A percentile compares a stretch with the other conserved stretches of the same genome.
phyloP scores from a whole-genome alignment of 2,113 vertebrate species.

The Muscicapa adusta region DNA sequence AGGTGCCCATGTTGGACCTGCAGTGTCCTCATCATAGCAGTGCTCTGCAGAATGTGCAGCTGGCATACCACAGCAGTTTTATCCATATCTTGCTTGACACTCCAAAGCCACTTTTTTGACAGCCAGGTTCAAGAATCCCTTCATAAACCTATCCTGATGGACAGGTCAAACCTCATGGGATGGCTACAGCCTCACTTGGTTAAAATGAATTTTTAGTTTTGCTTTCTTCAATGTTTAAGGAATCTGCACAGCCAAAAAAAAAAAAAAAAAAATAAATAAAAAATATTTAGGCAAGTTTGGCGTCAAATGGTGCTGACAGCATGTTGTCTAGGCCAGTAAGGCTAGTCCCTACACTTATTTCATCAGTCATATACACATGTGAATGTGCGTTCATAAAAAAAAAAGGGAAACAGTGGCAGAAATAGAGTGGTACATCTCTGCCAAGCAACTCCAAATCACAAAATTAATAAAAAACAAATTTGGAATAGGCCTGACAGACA shows the following conservation, averaged over 20 bases:
- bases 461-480: neutral
- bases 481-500: neutral
- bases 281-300: neutral
- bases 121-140: neutral
- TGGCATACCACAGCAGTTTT: neutral
- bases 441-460: neutral
- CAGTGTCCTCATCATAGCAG: neutral
- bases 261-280: neutral
- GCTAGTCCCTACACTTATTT: neutral
- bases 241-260: neutral
- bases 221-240: neutral
- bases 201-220: neutral
- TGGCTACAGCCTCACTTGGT: neutral
- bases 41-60: neutral
- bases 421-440: neutral
- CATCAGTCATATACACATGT: rapidly evolving
- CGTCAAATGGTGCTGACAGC: neutral
- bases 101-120: neutral
- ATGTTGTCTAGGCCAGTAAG: neutral
- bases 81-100: neutral
- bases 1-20: neutral
- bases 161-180: neutral
- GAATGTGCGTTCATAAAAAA: neutral
- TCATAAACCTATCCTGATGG: neutral
- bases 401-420: neutral